Percentiles rank a stretch among this genome's conserved stretches.
These are phyloP conservation scores for Nudaria mundana DNA, from an alignment of 2,888 invertebrate genomes.

Conservation along the genomic window DNA sequence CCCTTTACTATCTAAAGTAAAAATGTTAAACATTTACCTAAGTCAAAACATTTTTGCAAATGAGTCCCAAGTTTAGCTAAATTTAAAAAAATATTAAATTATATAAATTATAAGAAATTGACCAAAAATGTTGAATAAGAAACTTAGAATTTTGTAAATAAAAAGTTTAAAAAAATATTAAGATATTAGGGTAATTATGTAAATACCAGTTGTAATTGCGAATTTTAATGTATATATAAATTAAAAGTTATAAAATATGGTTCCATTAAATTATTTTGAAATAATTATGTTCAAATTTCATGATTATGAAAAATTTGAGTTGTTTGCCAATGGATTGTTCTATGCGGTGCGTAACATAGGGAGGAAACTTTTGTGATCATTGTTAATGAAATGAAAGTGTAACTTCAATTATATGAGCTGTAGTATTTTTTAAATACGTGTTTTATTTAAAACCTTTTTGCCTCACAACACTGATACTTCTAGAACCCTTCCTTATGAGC, in stretches of 20 bases:
- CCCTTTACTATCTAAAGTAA: conserved; percentile 16
- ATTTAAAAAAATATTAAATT: conserved; percentile 43
- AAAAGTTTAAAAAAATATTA: conserved; percentile 50
- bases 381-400: conserved; percentile 78
- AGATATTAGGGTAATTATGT: conserved; percentile 60
- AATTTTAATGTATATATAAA: conserved; percentile 70
- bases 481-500: too few relatives aligned
- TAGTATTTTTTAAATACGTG: conserved; percentile 69
- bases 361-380: conserved; percentile 76
- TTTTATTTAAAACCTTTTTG: conserved; percentile 53
- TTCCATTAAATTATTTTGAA: conserved; percentile 70
- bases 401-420: conserved; percentile 80
- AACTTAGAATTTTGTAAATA: conserved; percentile 59
- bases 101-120: conserved; percentile 72
- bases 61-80: conserved; percentile 41
- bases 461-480: too few relatives aligned
- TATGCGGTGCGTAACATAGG: conserved; percentile 73
- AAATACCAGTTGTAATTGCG: conserved; percentile 73
- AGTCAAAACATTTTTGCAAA: conserved; percentile 45
- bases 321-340: conserved; percentile 70
- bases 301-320: conserved; percentile 56
- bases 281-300: conserved; percentile 59
- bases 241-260: conserved; percentile 49
- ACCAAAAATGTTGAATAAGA: conserved; percentile 76
- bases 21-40: too few relatives aligned